Percentiles rank a stretch among this genome's conserved stretches.
These are phyloP conservation scores for Aleadryas rufinucha DNA, from an alignment of 2,113 vertebrate genomes.

Conservation along the genomic window DNA sequence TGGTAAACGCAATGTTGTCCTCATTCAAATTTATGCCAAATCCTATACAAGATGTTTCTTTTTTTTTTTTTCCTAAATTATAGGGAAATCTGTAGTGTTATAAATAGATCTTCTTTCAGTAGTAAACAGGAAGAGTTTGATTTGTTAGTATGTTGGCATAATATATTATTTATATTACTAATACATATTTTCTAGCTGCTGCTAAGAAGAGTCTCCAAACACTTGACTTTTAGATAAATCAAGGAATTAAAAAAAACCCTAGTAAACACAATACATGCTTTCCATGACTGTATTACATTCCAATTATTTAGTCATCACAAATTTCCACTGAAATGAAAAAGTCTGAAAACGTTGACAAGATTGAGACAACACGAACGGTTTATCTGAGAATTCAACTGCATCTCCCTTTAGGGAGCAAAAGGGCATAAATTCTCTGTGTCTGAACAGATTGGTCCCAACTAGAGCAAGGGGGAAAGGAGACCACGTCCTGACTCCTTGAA, in stretches of 20 bases:
- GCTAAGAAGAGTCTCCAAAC: background rate
- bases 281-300: background rate
- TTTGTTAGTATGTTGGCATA: slow-evolving; percentile 12
- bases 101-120: background rate
- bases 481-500: background rate
- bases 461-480: background rate
- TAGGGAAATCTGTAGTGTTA: background rate
- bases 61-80: background rate
- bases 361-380: accelerated
- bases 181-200: background rate
- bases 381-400: background rate
- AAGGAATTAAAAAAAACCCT: background rate
- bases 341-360: background rate
- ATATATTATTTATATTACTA: background rate
- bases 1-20: background rate
- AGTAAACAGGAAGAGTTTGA: slow-evolving; percentile 11
- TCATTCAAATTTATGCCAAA: background rate
- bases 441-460: background rate
- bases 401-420: background rate
- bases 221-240: background rate
- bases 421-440: background rate
- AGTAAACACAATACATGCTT: background rate
- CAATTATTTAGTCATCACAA: background rate
- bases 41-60: background rate
- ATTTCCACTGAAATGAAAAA: background rate